Base-by-base conservation (phyloP, 2,797 vertebrate species). In the Heteromormyrus szaboi region DNA sequence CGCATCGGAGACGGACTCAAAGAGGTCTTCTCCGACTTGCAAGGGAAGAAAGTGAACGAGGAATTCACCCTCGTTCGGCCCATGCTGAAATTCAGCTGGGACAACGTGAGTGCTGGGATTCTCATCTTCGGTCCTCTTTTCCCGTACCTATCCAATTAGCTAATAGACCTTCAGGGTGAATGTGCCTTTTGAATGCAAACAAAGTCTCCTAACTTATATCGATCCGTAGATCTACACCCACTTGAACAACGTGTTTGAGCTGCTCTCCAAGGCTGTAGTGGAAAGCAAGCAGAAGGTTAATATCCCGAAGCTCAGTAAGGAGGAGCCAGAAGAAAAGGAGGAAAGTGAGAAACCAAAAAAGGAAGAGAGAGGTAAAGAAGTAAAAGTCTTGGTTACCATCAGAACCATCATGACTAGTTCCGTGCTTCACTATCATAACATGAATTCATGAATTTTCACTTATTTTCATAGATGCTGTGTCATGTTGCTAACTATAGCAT, bases 71-170 rank as follows among this genome's bases (percentile, higher is more conserved):
- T 96, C 90, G 93, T 96, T 62, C 87, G 95, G 50, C 95, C 95
- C 84, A 96, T 96, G 95, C 93, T 96, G 92, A 95, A 96, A 93
- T 96, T 96, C 93, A 95, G 93, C 93, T 96, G 96, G 95, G 95
- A 96, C 53, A 96, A 96, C 5, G 95, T 96, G 92, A 95, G 95
- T 94, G 56, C 50, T 72, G 87, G n/a, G 29, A 48, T 68, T 29
- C 0, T 46, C 5, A 7, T 37, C 62, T 25, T 22, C 4, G 7
- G 5, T 5, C 8, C 25, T 46, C 41, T 1, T n/a, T 11, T 3
- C 46, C 53, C 4, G 17, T 1, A 2, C 7, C 37, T 29, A 2
- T 22, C 3, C 48, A 19, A n/a, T 44, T 8, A 44, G 19, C n/a
- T 25, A 41, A 79, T 3, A 44, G 37, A 79, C 37, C 2, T 79